phyloP scores from a whole-genome alignment of 1,140 invertebrate genomes.

The Solen grandis region DNA sequence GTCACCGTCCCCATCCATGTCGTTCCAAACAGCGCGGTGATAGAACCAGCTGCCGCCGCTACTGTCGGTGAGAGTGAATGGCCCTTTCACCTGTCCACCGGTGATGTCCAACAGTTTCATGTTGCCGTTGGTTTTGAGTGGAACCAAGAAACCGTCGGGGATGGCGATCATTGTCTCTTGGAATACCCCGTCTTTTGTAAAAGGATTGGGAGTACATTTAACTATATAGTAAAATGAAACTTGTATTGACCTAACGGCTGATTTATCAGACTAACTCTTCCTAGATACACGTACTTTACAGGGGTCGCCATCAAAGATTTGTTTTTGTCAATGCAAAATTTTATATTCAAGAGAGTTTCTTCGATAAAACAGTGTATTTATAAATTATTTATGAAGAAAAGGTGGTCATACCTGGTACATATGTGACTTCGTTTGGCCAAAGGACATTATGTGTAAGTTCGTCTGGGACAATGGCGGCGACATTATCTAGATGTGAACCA shows the following conservation, averaged over 20 bases:
- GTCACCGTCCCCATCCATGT: slow-evolving; percentile 81
- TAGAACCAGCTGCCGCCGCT: slow-evolving; percentile 78
- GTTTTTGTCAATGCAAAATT: no score
- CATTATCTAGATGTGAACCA: slow-evolving; percentile 51
- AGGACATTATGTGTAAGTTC: slow-evolving; percentile 53
- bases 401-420: slow-evolving; percentile 70
- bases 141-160: slow-evolving; percentile 80
- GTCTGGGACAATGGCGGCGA: slow-evolving; percentile 36
- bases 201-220: not conserved
- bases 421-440: slow-evolving; percentile 70
- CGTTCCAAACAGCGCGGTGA: slow-evolving; percentile 80
- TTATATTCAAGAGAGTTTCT: no score
- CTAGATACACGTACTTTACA: no score
- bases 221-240: not conserved
- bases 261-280: not conserved
- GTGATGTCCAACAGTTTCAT: slow-evolving; percentile 78
- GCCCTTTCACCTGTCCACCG: slow-evolving; percentile 61
- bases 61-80: slow-evolving; percentile 74
- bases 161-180: slow-evolving; percentile 56
- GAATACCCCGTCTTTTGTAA: slow-evolving; percentile 66
- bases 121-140: slow-evolving; percentile 78
- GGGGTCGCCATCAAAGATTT: no score
- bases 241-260: not conserved
- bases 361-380: no score
- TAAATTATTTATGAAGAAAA: no score